Evolutionary conservation across 2,888 invertebrate species (phyloP).

Genomic region (Cynaeus angustus): DNA sequence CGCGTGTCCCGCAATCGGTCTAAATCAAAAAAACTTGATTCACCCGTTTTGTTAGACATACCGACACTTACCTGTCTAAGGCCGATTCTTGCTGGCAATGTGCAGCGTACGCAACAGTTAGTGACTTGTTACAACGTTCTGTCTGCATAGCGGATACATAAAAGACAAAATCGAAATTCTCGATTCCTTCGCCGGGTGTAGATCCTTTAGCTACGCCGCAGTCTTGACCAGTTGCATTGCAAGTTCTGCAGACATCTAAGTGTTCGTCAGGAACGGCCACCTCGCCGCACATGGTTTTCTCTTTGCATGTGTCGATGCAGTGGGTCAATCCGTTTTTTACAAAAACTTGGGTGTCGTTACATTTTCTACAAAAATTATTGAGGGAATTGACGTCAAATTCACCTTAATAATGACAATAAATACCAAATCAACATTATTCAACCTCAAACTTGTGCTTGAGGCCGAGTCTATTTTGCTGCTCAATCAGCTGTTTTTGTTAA

Average conservation of each 20-base stretch:
- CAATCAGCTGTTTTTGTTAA: too few species aligned
- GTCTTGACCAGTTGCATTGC: constrained; percentile 89
- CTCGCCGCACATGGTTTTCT: constrained; percentile 95
- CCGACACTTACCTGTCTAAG: constrained; percentile 77
- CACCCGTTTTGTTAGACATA: not conserved
- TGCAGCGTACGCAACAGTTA: constrained; percentile 97
- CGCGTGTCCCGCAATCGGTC: constrained; percentile 98
- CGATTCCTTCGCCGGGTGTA: constrained; percentile 79
- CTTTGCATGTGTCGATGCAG: constrained; percentile 89
- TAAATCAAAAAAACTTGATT: constrained; percentile 64
- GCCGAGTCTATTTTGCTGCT: too few species aligned
- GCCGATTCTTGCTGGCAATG: constrained; percentile 98
- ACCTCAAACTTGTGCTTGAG: too few species aligned
- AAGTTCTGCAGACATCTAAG: constrained; percentile 92
- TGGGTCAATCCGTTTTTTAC: constrained; percentile 88
- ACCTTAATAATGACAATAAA: too few species aligned
- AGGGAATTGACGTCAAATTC: too few species aligned
- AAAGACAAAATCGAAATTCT: constrained; percentile 94
- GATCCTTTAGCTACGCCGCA: constrained; percentile 78
- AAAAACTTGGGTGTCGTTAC: constrained; percentile 90
- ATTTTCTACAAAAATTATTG: constrained; percentile 78
- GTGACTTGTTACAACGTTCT: constrained; percentile 90
- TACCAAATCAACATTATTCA: too few species aligned
- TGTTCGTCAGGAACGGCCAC: constrained; percentile 94
- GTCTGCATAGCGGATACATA: constrained; percentile 97